Evolutionary conservation across 2,888 invertebrate species (phyloP).

Genomic region (Alviniconcha strummeri): DNA sequence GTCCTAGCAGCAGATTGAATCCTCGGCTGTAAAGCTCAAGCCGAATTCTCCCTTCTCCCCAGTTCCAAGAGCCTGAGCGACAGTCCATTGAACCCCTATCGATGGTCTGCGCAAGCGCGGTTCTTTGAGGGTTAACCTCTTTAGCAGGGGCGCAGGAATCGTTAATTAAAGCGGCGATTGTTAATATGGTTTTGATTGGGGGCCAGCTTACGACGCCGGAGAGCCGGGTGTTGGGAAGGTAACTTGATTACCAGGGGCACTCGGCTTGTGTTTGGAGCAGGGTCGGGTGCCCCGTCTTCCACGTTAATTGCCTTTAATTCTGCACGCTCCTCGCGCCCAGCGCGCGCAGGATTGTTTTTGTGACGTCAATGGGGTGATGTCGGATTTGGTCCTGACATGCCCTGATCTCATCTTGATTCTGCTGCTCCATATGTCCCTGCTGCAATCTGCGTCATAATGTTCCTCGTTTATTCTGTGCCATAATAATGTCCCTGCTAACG

Average conservation of each 20-base stretch:
- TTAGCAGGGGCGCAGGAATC: slow-evolving; percentile 32
- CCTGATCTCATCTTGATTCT: too few relatives aligned
- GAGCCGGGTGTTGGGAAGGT: slow-evolving; percentile 2
- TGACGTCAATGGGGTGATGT: slow-evolving; percentile 3
- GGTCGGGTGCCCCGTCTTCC: slow-evolving; percentile 33
- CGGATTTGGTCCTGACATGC: not conserved
- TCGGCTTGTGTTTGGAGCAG: slow-evolving; percentile 10
- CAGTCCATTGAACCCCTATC: slow-evolving; percentile 24
- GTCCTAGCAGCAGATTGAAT: slow-evolving; percentile 20
- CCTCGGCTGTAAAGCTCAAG: slow-evolving; percentile 12
- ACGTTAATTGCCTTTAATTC: slow-evolving; percentile 37
- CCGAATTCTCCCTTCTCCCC: not conserved
- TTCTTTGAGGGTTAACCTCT: slow-evolving; percentile 27
- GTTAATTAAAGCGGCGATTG: slow-evolving; percentile 38
- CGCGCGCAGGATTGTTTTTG: slow-evolving; percentile 12
- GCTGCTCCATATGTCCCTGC: too few relatives aligned
- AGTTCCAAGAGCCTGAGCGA: not conserved
- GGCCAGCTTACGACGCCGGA: slow-evolving; percentile 1
- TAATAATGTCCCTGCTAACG: too few relatives aligned
- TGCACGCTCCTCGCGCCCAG: slow-evolving; percentile 6
- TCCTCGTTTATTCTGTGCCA: too few relatives aligned
- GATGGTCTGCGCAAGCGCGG: slow-evolving; percentile 20
- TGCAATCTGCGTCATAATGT: too few relatives aligned
- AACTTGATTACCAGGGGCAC: slow-evolving; percentile 3
- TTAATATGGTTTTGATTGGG: slow-evolving; percentile 29